phyloP scores from a whole-genome alignment of 2,797 vertebrate species.

The Myotis planiceps region DNA sequence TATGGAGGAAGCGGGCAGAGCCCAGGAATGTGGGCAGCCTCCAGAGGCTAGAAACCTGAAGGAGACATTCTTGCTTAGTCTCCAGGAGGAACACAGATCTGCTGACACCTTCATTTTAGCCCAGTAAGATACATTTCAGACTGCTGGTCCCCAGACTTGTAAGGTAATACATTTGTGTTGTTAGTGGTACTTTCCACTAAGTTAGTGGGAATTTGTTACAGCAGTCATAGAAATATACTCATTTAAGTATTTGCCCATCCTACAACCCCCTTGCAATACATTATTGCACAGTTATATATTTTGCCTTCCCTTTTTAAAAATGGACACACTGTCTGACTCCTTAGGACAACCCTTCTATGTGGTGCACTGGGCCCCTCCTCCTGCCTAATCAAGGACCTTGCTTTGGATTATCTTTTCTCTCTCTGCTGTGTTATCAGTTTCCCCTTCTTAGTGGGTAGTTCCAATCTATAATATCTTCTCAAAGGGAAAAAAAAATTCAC shows the following conservation, averaged over 20 bases:
- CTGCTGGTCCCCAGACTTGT: not conserved
- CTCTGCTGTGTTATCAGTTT: not conserved
- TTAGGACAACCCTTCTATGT: not conserved
- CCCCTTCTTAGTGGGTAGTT: not conserved
- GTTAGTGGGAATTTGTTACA: not conserved
- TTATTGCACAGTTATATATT: not conserved
- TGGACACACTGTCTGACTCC: not conserved
- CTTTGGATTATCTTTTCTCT: not conserved
- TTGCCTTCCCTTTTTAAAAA: not conserved
- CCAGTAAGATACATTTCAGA: not conserved
- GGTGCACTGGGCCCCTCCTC: not conserved
- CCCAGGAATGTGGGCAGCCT: not conserved
- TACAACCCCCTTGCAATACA: not conserved
- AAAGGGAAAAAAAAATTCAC: not conserved
- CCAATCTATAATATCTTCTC: not conserved
- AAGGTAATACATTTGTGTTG: not conserved
- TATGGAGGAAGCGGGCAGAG: not conserved
- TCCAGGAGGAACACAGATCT: not conserved
- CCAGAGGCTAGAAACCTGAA: not conserved
- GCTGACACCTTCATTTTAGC: not conserved
- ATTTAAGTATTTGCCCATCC: not conserved
- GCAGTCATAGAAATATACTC: not conserved
- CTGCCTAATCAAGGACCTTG: not conserved
- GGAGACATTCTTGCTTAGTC: not conserved
- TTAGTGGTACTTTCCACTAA: not conserved